Conservation (phyloP, 2,797 vertebrate species). For the Channa striata region DNA sequence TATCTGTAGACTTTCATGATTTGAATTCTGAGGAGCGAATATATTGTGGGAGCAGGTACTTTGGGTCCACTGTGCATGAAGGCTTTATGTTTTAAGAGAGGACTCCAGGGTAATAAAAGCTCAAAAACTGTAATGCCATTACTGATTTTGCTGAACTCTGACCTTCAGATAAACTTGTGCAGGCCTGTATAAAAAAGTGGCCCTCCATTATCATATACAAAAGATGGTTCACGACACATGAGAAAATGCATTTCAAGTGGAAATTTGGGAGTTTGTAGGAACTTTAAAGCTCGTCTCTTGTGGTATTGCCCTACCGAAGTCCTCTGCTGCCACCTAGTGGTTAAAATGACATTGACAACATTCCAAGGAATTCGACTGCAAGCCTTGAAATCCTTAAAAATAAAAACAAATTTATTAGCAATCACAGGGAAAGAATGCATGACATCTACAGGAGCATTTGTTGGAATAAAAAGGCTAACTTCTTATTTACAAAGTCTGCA, state of each 20-base stretch:
- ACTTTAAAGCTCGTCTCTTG: background rate
- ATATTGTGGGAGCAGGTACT: background rate
- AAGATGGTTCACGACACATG: too few relatives aligned
- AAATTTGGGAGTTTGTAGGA: background rate
- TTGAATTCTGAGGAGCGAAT: background rate
- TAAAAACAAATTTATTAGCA: constrained; percentile 91
- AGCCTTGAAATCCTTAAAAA: constrained; percentile 78
- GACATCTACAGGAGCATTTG: constrained; percentile 87
- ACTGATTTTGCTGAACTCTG: background rate
- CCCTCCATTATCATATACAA: too few relatives aligned
- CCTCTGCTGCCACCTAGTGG: constrained; percentile 75
- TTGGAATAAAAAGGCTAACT: constrained; percentile 89
- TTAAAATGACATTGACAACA: background rate
- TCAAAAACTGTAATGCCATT: background rate
- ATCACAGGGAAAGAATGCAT: constrained; percentile 84
- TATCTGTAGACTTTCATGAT: background rate
- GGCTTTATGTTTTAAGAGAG: constrained; percentile 6
- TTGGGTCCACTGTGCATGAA: background rate
- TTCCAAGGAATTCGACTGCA: background rate
- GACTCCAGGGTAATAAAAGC: background rate
- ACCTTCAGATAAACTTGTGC: too few relatives aligned
- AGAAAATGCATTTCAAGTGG: background rate
- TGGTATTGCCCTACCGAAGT: background rate
- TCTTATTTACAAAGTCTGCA: constrained; percentile 92
- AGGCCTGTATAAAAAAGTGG: too few relatives aligned